Conservation (phyloP, 2,797 vertebrate species). For the Cottoperca gobio region DNA sequence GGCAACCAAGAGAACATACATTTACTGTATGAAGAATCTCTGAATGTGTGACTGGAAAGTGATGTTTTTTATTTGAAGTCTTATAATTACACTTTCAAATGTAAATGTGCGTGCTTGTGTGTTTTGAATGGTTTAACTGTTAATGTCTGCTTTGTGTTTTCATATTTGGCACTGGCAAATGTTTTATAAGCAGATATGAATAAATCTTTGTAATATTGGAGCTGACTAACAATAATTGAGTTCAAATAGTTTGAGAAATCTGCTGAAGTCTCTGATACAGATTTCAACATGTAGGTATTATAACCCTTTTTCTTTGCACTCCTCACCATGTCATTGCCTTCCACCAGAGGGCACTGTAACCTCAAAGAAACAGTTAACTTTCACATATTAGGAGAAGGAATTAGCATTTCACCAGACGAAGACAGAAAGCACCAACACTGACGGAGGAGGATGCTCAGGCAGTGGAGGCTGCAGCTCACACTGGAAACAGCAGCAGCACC, state of each 20-base stretch:
- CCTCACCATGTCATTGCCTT: neutral
- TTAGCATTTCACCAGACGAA: slow-evolving; percentile 45
- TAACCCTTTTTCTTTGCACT: no score
- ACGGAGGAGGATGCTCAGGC: slow-evolving; percentile 45
- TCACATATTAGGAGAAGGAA: slow-evolving; percentile 33
- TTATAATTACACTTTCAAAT: slow-evolving; percentile 41
- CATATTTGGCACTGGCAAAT: slow-evolving; percentile 40
- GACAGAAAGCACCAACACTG: slow-evolving; percentile 34
- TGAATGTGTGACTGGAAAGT: slow-evolving; percentile 34
- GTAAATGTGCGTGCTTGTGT: neutral
- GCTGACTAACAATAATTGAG: neutral
- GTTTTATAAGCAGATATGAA: slow-evolving; percentile 65
- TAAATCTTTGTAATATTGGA: slow-evolving; percentile 62
- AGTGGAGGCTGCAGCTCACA: slow-evolving; percentile 39
- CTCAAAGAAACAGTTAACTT: slow-evolving; percentile 12
- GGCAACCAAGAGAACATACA: slow-evolving; percentile 26
- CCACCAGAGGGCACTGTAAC: slow-evolving; percentile 62
- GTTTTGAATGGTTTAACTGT: slow-evolving; percentile 21
- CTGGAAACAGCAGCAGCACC: slow-evolving; percentile 16
- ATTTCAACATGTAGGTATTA: neutral
- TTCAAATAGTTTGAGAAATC: neutral
- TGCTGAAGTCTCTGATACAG: neutral
- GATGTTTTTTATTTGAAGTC: slow-evolving; percentile 43
- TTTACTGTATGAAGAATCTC: slow-evolving; percentile 37
- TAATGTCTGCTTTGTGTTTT: slow-evolving; percentile 57